phyloP scores from a whole-genome alignment of 2,797 vertebrate genomes.

The Simalia tracyae region DNA sequence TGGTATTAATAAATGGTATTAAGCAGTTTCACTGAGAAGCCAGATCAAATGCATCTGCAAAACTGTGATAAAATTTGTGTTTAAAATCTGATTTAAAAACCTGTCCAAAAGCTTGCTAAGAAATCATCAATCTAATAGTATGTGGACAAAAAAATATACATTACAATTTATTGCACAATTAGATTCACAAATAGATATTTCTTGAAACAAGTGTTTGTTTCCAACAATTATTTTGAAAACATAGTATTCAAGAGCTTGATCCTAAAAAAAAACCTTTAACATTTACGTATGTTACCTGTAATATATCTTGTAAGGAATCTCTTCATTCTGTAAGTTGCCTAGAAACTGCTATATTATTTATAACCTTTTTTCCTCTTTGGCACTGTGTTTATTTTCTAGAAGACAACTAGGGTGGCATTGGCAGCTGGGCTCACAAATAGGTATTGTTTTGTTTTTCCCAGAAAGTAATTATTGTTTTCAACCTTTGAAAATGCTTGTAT shows the following conservation, averaged over 20 bases:
- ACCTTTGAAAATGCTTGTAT: not conserved
- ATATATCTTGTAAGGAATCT: slow-evolving; percentile 16
- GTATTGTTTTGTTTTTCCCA: not conserved
- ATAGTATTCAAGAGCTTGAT: not conserved
- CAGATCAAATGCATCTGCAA: not conserved
- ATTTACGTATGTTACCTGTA: not conserved
- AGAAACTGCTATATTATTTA: slow-evolving; percentile 29
- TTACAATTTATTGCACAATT: slow-evolving; percentile 6
- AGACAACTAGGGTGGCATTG: not conserved
- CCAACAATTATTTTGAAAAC: slow-evolving; percentile 1
- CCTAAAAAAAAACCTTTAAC: slow-evolving; percentile 5
- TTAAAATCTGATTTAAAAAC: not conserved
- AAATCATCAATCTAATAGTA: not conserved
- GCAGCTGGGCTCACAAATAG: not conserved
- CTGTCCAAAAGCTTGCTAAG: not conserved
- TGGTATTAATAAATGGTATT: not conserved
- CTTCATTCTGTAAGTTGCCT: slow-evolving; percentile 33
- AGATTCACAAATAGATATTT: slow-evolving; percentile 10
- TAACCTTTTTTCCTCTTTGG: slow-evolving; percentile 3
- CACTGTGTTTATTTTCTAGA: slow-evolving; percentile 10
- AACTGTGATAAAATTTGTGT: not conserved
- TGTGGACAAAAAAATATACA: not conserved
- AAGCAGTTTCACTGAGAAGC: not conserved
- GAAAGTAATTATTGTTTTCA: not conserved
- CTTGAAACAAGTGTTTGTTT: slow-evolving; percentile 8